These are phyloP conservation scores for Scomber scombrus DNA, from an alignment of 2,113 vertebrate genomes.

Conservation along the genomic window DNA sequence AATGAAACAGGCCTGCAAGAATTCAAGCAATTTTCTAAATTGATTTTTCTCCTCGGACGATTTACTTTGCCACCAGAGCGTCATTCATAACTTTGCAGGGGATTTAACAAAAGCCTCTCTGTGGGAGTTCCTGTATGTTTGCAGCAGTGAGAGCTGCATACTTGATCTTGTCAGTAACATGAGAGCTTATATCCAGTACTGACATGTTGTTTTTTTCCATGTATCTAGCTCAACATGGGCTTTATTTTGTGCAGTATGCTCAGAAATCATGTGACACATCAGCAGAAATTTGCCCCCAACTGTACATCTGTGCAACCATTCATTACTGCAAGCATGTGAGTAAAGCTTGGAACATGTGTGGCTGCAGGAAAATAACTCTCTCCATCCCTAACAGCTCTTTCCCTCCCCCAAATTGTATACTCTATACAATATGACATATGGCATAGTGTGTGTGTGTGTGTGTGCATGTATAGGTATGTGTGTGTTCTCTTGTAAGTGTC, in stretches of 20 bases:
- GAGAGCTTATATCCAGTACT: background rate
- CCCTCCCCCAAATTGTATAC: background rate
- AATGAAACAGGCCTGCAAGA: slow-evolving; percentile 78
- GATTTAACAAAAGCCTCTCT: slow-evolving; percentile 56
- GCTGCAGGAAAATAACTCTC: slow-evolving; percentile 8
- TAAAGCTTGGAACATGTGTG: slow-evolving; percentile 15
- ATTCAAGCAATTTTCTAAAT: slow-evolving; percentile 85
- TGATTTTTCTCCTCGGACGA: slow-evolving; percentile 82
- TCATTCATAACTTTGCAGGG: slow-evolving; percentile 76
- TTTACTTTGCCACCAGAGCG: slow-evolving; percentile 74
- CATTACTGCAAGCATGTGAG: background rate
- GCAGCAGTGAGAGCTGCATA: background rate
- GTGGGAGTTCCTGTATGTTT: slow-evolving; percentile 17
- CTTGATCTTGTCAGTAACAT: slow-evolving; percentile 2
- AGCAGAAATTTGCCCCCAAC: slow-evolving; percentile 22
- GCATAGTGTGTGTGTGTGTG: slow-evolving; percentile 4
- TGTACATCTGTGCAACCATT: slow-evolving; percentile 1
- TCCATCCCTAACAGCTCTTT: slow-evolving; percentile 5
- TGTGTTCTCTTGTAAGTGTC: slow-evolving; percentile 21
- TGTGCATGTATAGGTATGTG: slow-evolving; percentile 30
- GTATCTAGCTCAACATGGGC: background rate
- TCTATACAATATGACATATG: slow-evolving; percentile 10
- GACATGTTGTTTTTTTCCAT: background rate
- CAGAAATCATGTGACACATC: slow-evolving; percentile 6
- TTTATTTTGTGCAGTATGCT: background rate